These are phyloP conservation scores for Paratrypauchen microcephalus DNA, from an alignment of 2,797 vertebrate species.

Conservation along the genomic window DNA sequence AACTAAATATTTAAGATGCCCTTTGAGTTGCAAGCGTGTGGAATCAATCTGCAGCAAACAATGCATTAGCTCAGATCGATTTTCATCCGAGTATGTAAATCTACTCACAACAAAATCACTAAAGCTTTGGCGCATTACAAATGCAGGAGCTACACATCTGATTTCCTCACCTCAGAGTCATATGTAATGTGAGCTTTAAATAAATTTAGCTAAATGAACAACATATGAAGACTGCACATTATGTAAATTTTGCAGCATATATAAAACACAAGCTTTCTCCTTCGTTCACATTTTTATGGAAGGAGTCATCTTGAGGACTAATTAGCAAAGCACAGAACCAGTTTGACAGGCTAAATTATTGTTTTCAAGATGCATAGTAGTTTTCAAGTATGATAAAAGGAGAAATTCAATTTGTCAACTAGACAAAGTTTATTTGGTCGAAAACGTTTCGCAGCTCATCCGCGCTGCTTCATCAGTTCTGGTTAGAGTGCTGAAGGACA, in stretches of 20 bases:
- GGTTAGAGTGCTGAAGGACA: too few relatives aligned
- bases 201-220: not conserved
- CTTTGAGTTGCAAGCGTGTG: not conserved
- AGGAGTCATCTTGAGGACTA: not conserved
- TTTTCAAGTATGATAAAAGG: too few relatives aligned
- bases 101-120: not conserved
- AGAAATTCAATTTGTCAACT: too few relatives aligned
- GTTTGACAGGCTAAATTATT: not conserved
- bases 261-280: not conserved
- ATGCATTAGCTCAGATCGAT: not conserved
- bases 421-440: too few relatives aligned
- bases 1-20: constrained; percentile 11
- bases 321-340: not conserved
- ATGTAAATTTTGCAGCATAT: not conserved
- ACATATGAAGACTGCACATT: not conserved
- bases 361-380: not conserved
- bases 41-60: not conserved
- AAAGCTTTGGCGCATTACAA: not conserved
- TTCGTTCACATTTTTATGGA: not conserved
- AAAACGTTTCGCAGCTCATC: too few relatives aligned
- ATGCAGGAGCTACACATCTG: not conserved
- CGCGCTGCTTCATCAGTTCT: too few relatives aligned
- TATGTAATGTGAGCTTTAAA: not conserved
- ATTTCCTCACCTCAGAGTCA: not conserved
- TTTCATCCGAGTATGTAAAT: constrained; percentile 9